Base-by-base conservation (phyloP, 92 coral and sea anemone species). In the Metridium senile region DNA sequence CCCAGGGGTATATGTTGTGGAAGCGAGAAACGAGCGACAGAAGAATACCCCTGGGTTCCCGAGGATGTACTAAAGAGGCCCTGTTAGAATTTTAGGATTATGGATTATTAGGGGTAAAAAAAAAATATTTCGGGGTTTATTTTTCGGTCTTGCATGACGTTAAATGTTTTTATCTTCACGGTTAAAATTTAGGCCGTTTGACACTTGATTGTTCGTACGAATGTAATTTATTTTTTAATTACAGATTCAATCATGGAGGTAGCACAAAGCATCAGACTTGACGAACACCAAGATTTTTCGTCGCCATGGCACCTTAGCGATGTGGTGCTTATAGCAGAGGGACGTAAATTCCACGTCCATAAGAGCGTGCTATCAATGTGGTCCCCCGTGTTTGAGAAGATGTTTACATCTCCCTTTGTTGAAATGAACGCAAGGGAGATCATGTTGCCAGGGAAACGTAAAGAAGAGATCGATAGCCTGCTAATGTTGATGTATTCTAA, bases 301-400 rank as follows among this genome's bases (percentile, higher is more conserved):
- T 71, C 72, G 26, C 90, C 97, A 19, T 81, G 90, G 90, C 93
- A 81, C 82, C 84, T 91, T 46, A 91, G 97, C 26, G 97, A 91
- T 71, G 86, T 88, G 74, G 90, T 91, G 54, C 83, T 91, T 10
- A 54, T 68, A 0, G 90, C 81, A 20, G 97, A 91, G 58, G 93
- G 66, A 11, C 80, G 74, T 26, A 91, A 81, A 82, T 91, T 91
- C 53, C 86, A 88, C 62, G 90, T 88, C 25, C 97, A 91, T 77
- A 85, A 80, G 71, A 81, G 93, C 83, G 88, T 82, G 71, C 67
- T 88, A 39, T 91, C 97, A 20, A 88, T 91, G 81, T 91, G 97
- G 97, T 91, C 97, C 81, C 97, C 97, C 23, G 93, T 88, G 26
- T 91, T 91, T 65, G 97, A 91, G 90, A 88, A 76, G 27, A 91